Evolutionary conservation across 1,140 invertebrate genomes (phyloP).

Genomic region (Triops longicaudatus): DNA sequence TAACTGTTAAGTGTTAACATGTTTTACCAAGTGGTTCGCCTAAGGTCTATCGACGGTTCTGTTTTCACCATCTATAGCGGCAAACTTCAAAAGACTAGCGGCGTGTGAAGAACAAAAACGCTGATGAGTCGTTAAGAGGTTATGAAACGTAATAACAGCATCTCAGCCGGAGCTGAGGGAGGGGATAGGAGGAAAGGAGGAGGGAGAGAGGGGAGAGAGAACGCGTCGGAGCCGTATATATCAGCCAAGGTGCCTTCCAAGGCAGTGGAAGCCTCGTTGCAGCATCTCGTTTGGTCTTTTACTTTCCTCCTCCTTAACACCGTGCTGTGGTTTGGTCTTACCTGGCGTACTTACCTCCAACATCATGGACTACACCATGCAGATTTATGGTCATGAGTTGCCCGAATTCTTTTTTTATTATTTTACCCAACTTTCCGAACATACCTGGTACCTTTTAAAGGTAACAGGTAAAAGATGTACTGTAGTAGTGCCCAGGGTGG

Average conservation of each 20-base stretch:
- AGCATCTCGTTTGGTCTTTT: background rate
- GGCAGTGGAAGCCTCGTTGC: background rate
- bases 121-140: constrained; percentile 14
- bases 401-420: background rate
- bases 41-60: background rate
- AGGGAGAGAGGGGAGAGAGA: background rate
- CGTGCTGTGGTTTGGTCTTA: background rate
- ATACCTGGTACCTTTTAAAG: constrained; percentile 1
- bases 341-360: constrained; percentile 5
- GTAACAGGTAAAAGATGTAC: constrained; percentile 6
- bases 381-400: constrained; percentile 12
- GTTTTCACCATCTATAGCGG: background rate
- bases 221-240: background rate
- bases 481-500: background rate
- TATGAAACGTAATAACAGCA: constrained; percentile 15
- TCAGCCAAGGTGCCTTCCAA: background rate
- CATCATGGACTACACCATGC: background rate
- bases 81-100: background rate
- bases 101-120: constrained; percentile 14
- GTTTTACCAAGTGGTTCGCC: background rate
- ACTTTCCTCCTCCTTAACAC: background rate
- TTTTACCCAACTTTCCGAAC: background rate
- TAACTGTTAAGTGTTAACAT: constrained; percentile 13
- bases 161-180: background rate
- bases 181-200: background rate